Evolutionary conservation across 2,888 invertebrate genomes (phyloP).

Genomic region (Hofmannophila pseudospretella): DNA sequence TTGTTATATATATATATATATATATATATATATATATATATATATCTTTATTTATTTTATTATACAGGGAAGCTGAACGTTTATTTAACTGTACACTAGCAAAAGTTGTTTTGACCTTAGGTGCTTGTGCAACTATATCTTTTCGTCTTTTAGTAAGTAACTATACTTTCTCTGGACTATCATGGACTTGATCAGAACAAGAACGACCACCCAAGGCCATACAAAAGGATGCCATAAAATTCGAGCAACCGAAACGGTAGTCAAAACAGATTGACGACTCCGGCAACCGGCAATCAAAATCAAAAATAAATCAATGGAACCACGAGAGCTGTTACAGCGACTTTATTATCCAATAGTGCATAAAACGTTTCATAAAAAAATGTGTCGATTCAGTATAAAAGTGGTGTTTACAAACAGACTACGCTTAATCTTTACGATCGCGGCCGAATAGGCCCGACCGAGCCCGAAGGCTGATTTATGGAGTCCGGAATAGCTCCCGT

Average conservation of each 20-base stretch:
- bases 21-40: too few species aligned
- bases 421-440: conserved; percentile 64
- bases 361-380: conserved; percentile 49
- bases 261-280: conserved; percentile 6
- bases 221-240: conserved; percentile 3
- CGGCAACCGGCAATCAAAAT: conserved; percentile 8
- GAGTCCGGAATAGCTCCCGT: conserved; percentile 64
- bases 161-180: too few species aligned
- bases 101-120: too few species aligned
- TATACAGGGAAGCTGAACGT: too few species aligned
- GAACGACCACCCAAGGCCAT: not conserved
- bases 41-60: too few species aligned
- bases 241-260: conserved; percentile 4
- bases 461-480: conserved; percentile 64
- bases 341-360: conserved; percentile 18
- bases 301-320: conserved; percentile 15
- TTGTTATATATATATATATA: too few species aligned
- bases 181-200: not conserved
- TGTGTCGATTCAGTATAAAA: conserved; percentile 55
- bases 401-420: conserved; percentile 67
- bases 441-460: conserved; percentile 49
- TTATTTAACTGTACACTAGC: too few species aligned
- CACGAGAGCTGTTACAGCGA: conserved; percentile 3
- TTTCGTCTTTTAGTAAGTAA: too few species aligned
- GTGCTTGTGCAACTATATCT: too few species aligned